Evolutionary conservation across 2,113 vertebrate species (phyloP), one percentile per base, ranked within the genome.

Genomic region (Cynopterus brachyotis): DNA sequence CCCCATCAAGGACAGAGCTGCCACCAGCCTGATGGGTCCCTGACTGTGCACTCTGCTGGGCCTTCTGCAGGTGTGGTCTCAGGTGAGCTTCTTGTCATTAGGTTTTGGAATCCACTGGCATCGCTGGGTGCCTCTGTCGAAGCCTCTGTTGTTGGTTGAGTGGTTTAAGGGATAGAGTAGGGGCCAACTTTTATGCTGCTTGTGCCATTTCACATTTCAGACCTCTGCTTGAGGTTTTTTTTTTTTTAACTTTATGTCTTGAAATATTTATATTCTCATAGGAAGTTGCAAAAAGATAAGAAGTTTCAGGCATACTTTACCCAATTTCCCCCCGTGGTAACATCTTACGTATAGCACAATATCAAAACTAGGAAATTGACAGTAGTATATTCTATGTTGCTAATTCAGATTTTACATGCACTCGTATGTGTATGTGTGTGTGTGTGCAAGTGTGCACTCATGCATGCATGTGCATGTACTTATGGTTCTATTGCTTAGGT

Each of bases 401-500:
- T 69, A 9, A 20, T 24, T 81, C 30, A 42, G 9, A 35, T 80
- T 47, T 57, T 60, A 72, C 30, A 50, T 50, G 50, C 15, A 50
- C 50, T 50, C 16, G 50, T 50, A 15, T 50, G 50, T 50, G 13
- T 4, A 50, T 12, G 2, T 47, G 47, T 47, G 47, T 12, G 47
- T 50, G 50, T 16, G 50, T 50, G 47, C 47, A 15, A 13, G 47
- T 47, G 76, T n/a, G n/a, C n/a, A n/a, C n/a, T n/a, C n/a, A n/a
- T 9, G 24, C 5, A 45, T 0, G 7, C 17, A 28, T 2, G 4
- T 11, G n/a, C 19, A 11, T 24, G 24, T 62, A 15, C 19, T 42
- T 96, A 55, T 24, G 6, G 1, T 79, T 96, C 73, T 94, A 72
- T 84, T 88, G 80, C 84, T 96, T 57, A 70, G 59, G 22, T 85